Evolutionary conservation across 2,113 vertebrate genomes (phyloP), one percentile per base, ranked within the genome.

Genomic region (Pluvialis apricaria): DNA sequence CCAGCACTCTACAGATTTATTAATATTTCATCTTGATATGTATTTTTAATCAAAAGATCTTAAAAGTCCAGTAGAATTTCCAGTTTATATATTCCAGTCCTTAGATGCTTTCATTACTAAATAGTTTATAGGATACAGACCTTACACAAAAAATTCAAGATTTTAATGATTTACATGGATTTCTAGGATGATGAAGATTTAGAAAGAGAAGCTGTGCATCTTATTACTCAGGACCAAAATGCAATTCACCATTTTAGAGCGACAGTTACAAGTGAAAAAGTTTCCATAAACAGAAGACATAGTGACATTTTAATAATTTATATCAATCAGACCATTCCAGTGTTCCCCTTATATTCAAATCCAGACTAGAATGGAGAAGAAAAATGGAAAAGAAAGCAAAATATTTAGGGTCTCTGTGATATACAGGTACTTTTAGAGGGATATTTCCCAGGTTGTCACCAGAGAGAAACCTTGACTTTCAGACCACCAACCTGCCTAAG

Each of bases 31-130:
- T 64, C 8, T 44, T 52, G 20, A 51, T 61, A 95, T 90, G 47
- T 79, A 89, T 94, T 84, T 96, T 95, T 97, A 86, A 95, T 91
- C 73, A 92, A 90, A 95, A 90, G 65, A 76, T 47, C n/a, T 14
- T 91, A 65, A 96, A 92, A 92, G 60, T 86, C 83, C 83, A 78
- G 57, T 31, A 69, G 86, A 89, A 89, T 47, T 71, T 86, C 73
- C 65, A 64, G 24, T 89, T 91, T 68, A 78, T 75, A 29, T 69
- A 91, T 82, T 88, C 79, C 75, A 88, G 57, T 72, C 71, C 76
- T 93, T 32, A 90, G 76, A 92, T 32, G 58, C 31, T 73, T 83
- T 80, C 76, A 84, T 86, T 62, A 86, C 71, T 86, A 38, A 95
- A 82, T 92, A 92, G 55, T 88, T 94, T 21, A 95, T 75, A 34